Evolutionary conservation across 1,140 invertebrate species (phyloP).

Genomic region (Nasonia longicornis): DNA sequence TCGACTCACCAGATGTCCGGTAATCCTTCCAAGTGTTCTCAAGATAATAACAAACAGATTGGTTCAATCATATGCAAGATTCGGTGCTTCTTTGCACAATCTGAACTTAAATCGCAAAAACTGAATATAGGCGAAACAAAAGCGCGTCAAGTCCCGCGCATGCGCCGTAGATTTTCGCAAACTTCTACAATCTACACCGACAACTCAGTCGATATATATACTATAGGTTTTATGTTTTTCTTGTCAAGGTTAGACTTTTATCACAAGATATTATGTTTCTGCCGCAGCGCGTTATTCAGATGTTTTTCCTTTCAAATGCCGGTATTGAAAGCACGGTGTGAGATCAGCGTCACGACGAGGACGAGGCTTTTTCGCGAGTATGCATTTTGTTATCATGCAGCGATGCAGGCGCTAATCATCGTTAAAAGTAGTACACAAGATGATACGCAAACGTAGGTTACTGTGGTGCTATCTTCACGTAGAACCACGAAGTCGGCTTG

Average conservation of each 20-base stretch:
- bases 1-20: neutral
- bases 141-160: neutral
- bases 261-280: neutral
- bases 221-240: neutral
- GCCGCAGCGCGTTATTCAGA: no score
- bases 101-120: neutral
- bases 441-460: neutral
- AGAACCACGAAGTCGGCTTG: neutral
- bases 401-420: neutral
- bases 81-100: no score
- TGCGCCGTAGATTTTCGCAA: neutral
- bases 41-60: neutral
- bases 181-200: neutral
- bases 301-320: no score
- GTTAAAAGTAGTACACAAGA: neutral
- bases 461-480: slow-evolving; percentile 9
- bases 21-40: neutral
- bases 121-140: neutral
- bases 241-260: slow-evolving; percentile 6
- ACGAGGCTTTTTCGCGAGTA: neutral
- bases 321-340: neutral
- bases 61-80: neutral
- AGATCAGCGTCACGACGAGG: neutral
- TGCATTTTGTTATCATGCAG: slow-evolving; percentile 9
- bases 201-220: no score